Percentiles rank a stretch among this genome's conserved stretches.
phyloP scores from a whole-genome alignment of 2,797 vertebrate genomes.

The Decapterus maruadsi region DNA sequence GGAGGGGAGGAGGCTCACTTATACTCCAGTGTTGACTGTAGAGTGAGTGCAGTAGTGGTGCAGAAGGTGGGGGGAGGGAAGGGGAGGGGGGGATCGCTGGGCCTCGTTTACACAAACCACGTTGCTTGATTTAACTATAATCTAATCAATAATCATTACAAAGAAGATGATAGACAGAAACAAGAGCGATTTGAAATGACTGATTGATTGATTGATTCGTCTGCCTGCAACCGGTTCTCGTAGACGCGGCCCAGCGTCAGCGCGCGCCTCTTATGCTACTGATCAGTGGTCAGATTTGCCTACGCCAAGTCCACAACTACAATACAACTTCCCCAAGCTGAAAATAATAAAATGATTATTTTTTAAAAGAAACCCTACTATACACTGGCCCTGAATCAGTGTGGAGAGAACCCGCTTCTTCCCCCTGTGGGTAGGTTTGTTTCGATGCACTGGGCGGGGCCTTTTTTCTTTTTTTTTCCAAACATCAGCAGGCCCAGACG shows the following conservation, averaged over 20 bases:
- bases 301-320: slow-evolving; percentile 35
- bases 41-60: slow-evolving; percentile 72
- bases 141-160: slow-evolving; percentile 16
- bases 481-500: slow-evolving; percentile 68
- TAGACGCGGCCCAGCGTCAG: slow-evolving; percentile 61
- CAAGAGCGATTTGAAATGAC: slow-evolving; percentile 10
- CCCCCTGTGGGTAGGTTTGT: slow-evolving; percentile 48
- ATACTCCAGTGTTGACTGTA: slow-evolving; percentile 80
- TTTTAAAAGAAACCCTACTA: slow-evolving; percentile 21
- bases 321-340: slow-evolving; percentile 35
- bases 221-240: neutral
- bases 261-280: slow-evolving; percentile 39
- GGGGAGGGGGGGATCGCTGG: slow-evolving; percentile 33
- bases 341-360: neutral
- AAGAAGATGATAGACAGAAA: slow-evolving; percentile 14
- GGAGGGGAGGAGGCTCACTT: slow-evolving; percentile 50
- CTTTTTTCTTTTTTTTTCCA: neutral
- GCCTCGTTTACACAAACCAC: slow-evolving; percentile 39
- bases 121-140: neutral
- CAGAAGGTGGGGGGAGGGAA: slow-evolving; percentile 34
- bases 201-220: neutral
- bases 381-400: slow-evolving; percentile 70
- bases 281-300: slow-evolving; percentile 65
- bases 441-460: slow-evolving; percentile 46
- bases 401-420: slow-evolving; percentile 47